Base-by-base conservation (phyloP, 2,113 vertebrate genomes). In the Dermatemys mawii region DNA sequence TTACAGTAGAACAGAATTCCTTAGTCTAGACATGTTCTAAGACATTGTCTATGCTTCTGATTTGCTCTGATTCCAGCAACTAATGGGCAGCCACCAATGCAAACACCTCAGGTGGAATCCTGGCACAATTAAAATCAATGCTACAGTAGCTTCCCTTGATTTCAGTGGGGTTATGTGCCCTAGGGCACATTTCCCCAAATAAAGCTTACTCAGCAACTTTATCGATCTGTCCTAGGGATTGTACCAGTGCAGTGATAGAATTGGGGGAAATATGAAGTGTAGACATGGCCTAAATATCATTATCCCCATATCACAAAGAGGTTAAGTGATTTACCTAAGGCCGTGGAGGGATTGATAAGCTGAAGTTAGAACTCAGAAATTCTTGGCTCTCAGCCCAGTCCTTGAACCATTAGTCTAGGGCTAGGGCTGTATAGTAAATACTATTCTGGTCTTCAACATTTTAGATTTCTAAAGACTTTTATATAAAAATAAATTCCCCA, bases 341-440 rank as follows among this genome's bases (percentile, higher is more conserved):
- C 27, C 7, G 1, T 5, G 4, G 57, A 76, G 57, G 60, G 26
- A 3, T 29, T 0, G 0, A 29, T 14, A 41, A 32, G 29, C 7
- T 82, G 41, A 32, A 75, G 41, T 67, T 57, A 46, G 8, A 81
- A 60, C 46, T 16, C 83, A 67, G 60, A 6, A 81, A n/a, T 70
- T 53, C 6, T 5, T 29, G 4, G 73, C 26, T 46, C n/a, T 0
- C 16, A 41, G 53, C 38, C 53, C 17, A 22, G 32, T 50, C 11
- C 60, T 87, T 11, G 32, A 21, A 16, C 67, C 35, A 1, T n/a
- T 82, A 0, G 46, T 75, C 3, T 11, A 32, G 76, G 49, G 24
- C 2, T 11, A 38, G 76, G 49, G 32, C 11, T 88, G 51, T 57
- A 48, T 55, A 46, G 1, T 38, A 7, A 8, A 29, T 2, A 57